Base-by-base conservation (phyloP, 2,797 vertebrate genomes). In the Caiman crocodilus region DNA sequence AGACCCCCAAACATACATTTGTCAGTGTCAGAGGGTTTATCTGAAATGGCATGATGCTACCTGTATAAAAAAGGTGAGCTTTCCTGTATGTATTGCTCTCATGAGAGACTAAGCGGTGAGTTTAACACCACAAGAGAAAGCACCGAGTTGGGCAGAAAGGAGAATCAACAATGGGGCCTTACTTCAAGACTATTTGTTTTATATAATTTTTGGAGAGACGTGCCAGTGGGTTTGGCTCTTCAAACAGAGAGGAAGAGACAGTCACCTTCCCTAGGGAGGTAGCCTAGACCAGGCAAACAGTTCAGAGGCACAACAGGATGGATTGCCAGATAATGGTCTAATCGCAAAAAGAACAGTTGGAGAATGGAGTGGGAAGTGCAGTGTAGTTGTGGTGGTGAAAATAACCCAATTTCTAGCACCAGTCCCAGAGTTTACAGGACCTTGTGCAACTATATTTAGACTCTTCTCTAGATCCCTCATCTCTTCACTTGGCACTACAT, bases 91-190 rank as follows among this genome's bases (percentile, higher is more conserved):
- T 10, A 10, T 58, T n/a, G 7, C 57, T 26, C 61, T 50, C 58
- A 78, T 50, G 42, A 50, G 42, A 50, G 42, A 50, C 42, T 50
- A 50, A 50, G 42, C 60, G 85, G 67, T 92, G 60, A 80, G 55
- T 89, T 92, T 69, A 82, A 88, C 88, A 80, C 59, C 90, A 86
- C 81, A 79, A 89, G 87, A 76, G 85, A 90, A 91, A 42, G 78
- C 95, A 92, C 95, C 78, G 95, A 97, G 96, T 96, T 94, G 95
- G 56, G 42, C 42, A 92, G 88, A 93, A 92, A 93, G 57, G 91
- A 90, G 86, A 79, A 81, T 11, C 61, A 90, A 88, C 50, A 82
- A 82, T 75, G 83, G 58, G 81, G 85, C 83, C 76, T 83, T 67
- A 92, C 95, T 65, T 90, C 88, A 86, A 95, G 65, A 50, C 42